Evolutionary conservation across 2,888 invertebrate species (phyloP).

Genomic region (Campoplex capitator): DNA sequence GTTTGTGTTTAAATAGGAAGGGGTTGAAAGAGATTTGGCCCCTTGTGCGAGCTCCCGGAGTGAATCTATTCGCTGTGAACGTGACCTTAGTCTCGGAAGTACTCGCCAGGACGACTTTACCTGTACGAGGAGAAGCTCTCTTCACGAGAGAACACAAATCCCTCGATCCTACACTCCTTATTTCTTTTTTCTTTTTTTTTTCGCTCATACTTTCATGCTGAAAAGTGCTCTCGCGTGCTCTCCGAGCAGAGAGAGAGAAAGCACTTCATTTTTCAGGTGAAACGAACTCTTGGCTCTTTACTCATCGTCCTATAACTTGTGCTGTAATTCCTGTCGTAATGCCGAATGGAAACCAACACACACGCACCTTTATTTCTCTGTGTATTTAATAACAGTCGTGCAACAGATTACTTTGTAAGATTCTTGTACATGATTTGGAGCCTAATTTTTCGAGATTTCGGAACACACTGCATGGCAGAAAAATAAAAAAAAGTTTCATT

Average conservation of each 20-base stretch:
- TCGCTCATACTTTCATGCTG: constrained; percentile 38
- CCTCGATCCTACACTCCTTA: neutral
- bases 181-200: constrained; percentile 26
- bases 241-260: neutral
- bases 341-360: constrained; percentile 6
- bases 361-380: neutral
- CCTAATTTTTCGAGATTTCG: neutral
- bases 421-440: neutral
- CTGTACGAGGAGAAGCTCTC: constrained; percentile 17
- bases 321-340: constrained; percentile 32
- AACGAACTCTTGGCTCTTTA: constrained; percentile 3
- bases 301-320: constrained; percentile 12
- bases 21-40: constrained; percentile 43
- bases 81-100: constrained; percentile 73
- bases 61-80: constrained; percentile 67
- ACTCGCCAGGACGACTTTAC: constrained; percentile 47
- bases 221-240: constrained; percentile 57
- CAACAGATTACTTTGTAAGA: neutral
- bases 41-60: constrained; percentile 39
- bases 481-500: constrained; percentile 9
- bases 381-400: neutral
- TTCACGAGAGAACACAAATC: constrained; percentile 43
- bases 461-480: neutral
- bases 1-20: neutral
- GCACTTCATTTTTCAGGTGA: constrained; percentile 53